Conservation (phyloP, 1,140 invertebrate genomes). For the Pseudomyrmex sp. region DNA sequence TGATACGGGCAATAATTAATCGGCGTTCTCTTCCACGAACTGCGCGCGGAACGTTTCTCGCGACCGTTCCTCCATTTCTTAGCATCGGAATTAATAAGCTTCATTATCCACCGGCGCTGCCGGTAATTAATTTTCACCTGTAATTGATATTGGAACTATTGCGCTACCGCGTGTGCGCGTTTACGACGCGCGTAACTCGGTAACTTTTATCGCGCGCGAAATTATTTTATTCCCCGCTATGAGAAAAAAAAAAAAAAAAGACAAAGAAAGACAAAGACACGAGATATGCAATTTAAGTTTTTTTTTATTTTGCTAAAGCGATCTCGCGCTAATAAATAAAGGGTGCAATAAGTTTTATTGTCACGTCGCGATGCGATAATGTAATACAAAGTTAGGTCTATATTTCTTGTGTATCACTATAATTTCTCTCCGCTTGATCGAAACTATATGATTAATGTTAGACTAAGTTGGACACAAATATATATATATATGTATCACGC, state of each 20-base stretch:
- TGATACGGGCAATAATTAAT: slow-evolving; percentile 55
- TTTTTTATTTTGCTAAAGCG: not conserved
- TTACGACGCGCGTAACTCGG: slow-evolving; percentile 27
- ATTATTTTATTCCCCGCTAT: slow-evolving; percentile 26
- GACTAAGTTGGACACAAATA: slow-evolving; percentile 39
- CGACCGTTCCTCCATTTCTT: slow-evolving; percentile 50
- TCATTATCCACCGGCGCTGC: slow-evolving; percentile 54
- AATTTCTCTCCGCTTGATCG: not conserved
- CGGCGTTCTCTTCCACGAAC: slow-evolving; percentile 33
- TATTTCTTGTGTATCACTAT: not conserved
- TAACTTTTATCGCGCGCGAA: not conserved
- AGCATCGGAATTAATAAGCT: slow-evolving; percentile 57
- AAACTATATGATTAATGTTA: slow-evolving; percentile 7
- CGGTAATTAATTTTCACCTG: slow-evolving; percentile 56
- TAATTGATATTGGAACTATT: slow-evolving; percentile 58
- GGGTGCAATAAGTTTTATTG: not conserved
- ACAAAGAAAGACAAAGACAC: too few relatives aligned
- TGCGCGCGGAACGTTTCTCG: slow-evolving; percentile 30
- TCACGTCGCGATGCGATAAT: not conserved
- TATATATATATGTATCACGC: slow-evolving; percentile 10
- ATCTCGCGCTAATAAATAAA: not conserved
- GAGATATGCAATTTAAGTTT: not conserved
- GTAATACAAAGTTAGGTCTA: not conserved
- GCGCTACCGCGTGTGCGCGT: slow-evolving; percentile 45
- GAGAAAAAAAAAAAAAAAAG: too few relatives aligned